Percentiles rank a stretch among this genome's conserved stretches.
phyloP scores from a whole-genome alignment of 2,113 vertebrate genomes.

The Nothocercus nigrocapillus region DNA sequence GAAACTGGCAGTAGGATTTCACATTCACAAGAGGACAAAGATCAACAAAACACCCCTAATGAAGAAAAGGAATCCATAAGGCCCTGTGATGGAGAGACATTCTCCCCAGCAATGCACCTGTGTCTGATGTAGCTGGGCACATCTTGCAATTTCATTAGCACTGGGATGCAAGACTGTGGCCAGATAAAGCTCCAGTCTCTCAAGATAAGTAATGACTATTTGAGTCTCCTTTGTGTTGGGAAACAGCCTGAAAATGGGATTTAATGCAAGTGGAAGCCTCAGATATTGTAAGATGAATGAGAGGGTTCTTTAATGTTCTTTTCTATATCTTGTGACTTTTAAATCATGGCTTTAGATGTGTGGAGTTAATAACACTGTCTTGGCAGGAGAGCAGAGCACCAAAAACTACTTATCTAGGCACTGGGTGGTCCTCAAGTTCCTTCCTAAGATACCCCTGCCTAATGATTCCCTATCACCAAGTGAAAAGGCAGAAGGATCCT shows the following conservation, averaged over 20 bases:
- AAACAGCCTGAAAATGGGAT: background rate
- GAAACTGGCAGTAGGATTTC: background rate
- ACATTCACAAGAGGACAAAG: background rate
- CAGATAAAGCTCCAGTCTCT: background rate
- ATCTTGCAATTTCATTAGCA: background rate
- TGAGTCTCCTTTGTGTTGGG: background rate
- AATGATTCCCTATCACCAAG: background rate
- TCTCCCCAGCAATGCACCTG: background rate
- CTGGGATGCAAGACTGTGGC: background rate
- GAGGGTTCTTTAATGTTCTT: background rate
- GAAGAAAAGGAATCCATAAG: background rate
- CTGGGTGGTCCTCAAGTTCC: background rate
- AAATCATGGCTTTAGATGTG: background rate
- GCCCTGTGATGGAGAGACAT: accelerated
- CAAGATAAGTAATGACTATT: background rate
- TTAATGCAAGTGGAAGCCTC: background rate
- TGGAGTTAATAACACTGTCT: background rate
- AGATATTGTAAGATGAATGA: accelerated
- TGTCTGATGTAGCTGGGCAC: accelerated
- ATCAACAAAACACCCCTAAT: background rate
- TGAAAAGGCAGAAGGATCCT: background rate
- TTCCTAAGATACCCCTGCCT: background rate
- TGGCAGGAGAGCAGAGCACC: background rate
- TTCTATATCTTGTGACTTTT: background rate
- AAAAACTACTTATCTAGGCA: slow-evolving; percentile 16